Base-by-base conservation (phyloP, 2,888 invertebrate species). In the Bembecia ichneumoniformis region DNA sequence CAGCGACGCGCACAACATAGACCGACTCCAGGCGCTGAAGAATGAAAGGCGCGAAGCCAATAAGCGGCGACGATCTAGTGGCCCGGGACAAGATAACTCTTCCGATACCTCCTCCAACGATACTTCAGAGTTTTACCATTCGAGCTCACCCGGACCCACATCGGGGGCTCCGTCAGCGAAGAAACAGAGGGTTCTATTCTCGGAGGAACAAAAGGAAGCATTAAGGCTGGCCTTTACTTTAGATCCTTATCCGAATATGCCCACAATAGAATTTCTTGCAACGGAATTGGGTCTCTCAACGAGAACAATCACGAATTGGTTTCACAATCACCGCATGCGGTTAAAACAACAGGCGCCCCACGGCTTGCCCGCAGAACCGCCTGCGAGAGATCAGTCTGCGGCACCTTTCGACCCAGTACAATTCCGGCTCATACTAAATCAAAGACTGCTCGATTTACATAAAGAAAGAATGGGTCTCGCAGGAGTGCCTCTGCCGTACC, bases 291-390 rank as follows among this genome's bases (percentile, higher is more conserved):
- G 93, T 7, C 89, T 99, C 43, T 96, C 97, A 4, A 94, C 97
- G 48, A 90, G 99, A 60, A 99, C 99, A 49, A 98, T 99, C 66
- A 98, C 98, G 54, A 99, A 99, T 82, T 99, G 99, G 99, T 99
- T 99, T 90, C 99, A 99, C 89, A 99, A 99, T 78, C 98, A 99
- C 77, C 92, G 99, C 64, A 99, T 99, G 97, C 91, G 99, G 55
- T 91, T 97, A 71, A 98, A 98, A 82, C 96, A 96, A 72, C 95
- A 95, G 71, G 92, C 92, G 49, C 94, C 95, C 1, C 95, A 95
- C 66, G 92, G 93, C 0, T 88, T 92, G 17, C 90, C 91, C 0
- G 92, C 93, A 48, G 91, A 93, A 51, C 92, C 93, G 9, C 93
- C 94, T 2, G 91, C 93, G 36, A 88, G 93, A 16, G 94, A 94